Conservation (phyloP, 2,888 invertebrate species). For the Schrankia costaestrigalis region DNA sequence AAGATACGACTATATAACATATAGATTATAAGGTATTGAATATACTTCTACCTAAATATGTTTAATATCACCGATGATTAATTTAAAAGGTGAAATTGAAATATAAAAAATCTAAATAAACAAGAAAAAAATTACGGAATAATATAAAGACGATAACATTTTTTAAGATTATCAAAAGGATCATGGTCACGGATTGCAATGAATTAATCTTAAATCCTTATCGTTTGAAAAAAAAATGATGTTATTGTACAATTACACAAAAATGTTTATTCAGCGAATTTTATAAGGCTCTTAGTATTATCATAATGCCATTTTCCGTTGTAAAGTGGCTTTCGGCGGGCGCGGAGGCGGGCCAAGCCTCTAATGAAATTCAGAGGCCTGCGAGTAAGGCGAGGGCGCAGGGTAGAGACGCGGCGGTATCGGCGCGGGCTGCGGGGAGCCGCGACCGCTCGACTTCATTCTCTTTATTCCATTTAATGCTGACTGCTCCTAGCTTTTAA, state of each 20-base stretch:
- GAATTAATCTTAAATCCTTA: constrained; percentile 35
- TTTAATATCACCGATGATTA: no score
- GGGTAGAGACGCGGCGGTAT: constrained; percentile 16
- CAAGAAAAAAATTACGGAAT: neutral
- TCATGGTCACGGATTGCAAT: constrained; percentile 26
- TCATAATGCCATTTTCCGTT: constrained; percentile 78
- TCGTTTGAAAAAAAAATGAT: constrained; percentile 40
- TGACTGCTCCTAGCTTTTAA: constrained; percentile 81
- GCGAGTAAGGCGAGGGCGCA: constrained; percentile 34
- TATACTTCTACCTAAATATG: no score
- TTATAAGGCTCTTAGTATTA: constrained; percentile 77
- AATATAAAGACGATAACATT: neutral
- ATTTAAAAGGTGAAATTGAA: no score
- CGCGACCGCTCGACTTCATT: constrained; percentile 74
- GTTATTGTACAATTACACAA: constrained; percentile 70
- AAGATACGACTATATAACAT: no score
- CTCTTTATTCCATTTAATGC: constrained; percentile 81
- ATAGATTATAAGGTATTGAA: no score
- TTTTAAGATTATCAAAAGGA: constrained; percentile 3
- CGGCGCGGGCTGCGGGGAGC: constrained; percentile 38
- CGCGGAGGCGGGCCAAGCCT: constrained; percentile 56
- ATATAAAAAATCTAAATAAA: no score
- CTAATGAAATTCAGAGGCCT: constrained; percentile 78
- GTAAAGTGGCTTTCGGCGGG: constrained; percentile 75
- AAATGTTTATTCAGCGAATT: constrained; percentile 75